A percentile compares a stretch with the other conserved stretches of the same genome.
phyloP scores from a whole-genome alignment of 2,113 vertebrate genomes.

The Podiceps cristatus region DNA sequence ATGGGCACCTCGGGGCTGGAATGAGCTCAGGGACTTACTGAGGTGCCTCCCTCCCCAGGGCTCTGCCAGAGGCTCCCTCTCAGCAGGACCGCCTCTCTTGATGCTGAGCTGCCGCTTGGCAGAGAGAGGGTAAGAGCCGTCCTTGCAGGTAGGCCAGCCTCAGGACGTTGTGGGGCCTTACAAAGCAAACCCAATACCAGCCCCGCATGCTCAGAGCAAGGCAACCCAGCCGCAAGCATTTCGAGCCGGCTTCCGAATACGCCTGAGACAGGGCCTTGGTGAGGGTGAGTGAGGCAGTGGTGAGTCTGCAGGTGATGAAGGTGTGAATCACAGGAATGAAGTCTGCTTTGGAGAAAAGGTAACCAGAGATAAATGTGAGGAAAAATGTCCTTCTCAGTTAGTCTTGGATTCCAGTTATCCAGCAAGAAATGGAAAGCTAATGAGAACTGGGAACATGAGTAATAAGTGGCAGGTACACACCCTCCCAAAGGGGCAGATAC shows the following conservation, averaged over 20 bases:
- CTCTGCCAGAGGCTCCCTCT: not conserved
- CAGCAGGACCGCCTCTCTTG: not conserved
- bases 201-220: accelerated
- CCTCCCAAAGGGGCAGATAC: not conserved
- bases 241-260: not conserved
- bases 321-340: not conserved
- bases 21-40: not conserved
- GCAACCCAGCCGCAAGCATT: not conserved
- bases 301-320: not conserved
- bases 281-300: not conserved
- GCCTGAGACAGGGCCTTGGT: not conserved
- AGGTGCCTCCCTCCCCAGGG: not conserved
- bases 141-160: not conserved
- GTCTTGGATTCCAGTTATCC: not conserved
- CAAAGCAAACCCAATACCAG: not conserved
- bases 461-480: constrained; percentile 2
- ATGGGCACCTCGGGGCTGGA: not conserved
- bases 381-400: not conserved
- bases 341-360: not conserved
- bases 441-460: not conserved
- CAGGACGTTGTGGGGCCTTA: not conserved
- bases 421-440: not conserved
- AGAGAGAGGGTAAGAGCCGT: not conserved
- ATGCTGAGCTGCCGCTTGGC: not conserved
- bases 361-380: not conserved